phyloP scores from a whole-genome alignment of 2,113 vertebrate genomes.

The Cheirogaleus medius region DNA sequence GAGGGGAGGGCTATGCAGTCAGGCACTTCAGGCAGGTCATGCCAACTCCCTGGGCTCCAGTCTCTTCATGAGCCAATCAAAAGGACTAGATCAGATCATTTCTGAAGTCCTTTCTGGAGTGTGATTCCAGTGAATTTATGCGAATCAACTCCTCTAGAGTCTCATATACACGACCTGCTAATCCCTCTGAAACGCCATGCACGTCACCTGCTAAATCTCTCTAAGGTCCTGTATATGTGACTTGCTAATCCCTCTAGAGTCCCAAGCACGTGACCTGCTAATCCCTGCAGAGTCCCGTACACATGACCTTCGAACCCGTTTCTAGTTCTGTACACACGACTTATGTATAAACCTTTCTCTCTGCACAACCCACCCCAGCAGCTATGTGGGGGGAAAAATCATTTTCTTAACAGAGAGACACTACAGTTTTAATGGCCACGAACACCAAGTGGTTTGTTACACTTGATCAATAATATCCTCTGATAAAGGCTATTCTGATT shows the following conservation, averaged over 20 bases:
- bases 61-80: neutral
- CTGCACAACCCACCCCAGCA: neutral
- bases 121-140: neutral
- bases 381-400: neutral
- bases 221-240: neutral
- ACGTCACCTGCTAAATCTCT: neutral
- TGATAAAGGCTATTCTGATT: neutral
- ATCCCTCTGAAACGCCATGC: neutral
- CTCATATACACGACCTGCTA: neutral
- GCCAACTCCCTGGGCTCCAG: neutral
- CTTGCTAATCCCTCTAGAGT: neutral
- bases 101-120: neutral
- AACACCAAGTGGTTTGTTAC: neutral
- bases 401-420: neutral
- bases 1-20: neutral
- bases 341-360: neutral
- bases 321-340: neutral
- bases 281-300: neutral
- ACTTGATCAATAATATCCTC: neutral
- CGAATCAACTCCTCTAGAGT: neutral
- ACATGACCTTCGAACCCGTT: neutral
- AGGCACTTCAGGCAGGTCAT: neutral
- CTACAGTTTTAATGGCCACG: neutral
- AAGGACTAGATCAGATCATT: neutral
- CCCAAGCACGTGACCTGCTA: neutral